These are phyloP conservation scores for Oryzias sinensis DNA, from an alignment of 2,797 vertebrate species.

Conservation along the genomic window DNA sequence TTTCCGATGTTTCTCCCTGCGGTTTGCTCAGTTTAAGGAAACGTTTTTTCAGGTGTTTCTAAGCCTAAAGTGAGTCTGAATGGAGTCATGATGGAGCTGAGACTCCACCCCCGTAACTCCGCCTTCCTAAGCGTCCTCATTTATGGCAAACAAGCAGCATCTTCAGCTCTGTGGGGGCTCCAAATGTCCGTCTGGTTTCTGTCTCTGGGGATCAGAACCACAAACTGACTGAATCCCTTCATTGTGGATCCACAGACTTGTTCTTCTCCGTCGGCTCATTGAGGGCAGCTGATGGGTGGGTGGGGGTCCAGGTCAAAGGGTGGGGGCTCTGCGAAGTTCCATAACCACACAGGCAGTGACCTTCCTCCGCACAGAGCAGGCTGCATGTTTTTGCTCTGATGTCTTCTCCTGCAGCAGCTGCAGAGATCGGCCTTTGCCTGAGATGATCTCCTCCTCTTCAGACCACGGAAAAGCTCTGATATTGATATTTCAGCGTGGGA, in stretches of 20 bases:
- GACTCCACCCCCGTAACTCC: too few species aligned
- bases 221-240: conserved; percentile 51
- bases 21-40: too few species aligned
- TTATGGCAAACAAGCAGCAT: neutral
- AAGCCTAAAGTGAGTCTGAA: too few species aligned
- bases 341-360: conserved; percentile 61
- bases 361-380: conserved; percentile 59
- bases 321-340: conserved; percentile 55
- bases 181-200: conserved; percentile 23
- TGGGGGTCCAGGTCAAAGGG: conserved; percentile 40
- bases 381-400: conserved; percentile 35
- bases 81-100: too few species aligned
- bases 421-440: conserved; percentile 23
- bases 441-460: conserved; percentile 28
- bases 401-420: conserved; percentile 49
- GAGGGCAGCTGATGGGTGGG: conserved; percentile 24
- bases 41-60: too few species aligned
- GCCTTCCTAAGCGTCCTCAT: too few species aligned
- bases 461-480: conserved; percentile 41
- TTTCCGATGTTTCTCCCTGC: too few species aligned
- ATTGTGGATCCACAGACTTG: conserved; percentile 61
- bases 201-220: conserved; percentile 39
- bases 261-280: conserved; percentile 36
- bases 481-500: conserved; percentile 56
- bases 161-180: conserved; percentile 23